Percentiles rank a stretch among this genome's conserved stretches.
These are phyloP conservation scores for Seriola rivoliana DNA, from an alignment of 2,113 vertebrate genomes.

Conservation along the genomic window DNA sequence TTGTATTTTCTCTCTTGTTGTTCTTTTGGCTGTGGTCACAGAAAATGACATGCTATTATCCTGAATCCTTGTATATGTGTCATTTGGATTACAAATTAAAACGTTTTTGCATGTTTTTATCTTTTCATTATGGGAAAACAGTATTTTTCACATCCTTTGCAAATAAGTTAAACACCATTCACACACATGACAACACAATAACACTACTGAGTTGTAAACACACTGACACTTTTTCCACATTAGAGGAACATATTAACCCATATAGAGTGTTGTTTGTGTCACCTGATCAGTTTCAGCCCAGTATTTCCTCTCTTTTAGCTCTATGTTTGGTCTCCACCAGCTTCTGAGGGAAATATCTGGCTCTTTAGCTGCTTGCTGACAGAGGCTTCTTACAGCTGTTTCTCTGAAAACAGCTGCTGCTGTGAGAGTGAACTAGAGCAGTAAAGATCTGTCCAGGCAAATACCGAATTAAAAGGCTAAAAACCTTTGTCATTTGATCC, in stretches of 20 bases:
- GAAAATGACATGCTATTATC: slow-evolving; percentile 90
- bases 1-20: slow-evolving; percentile 81
- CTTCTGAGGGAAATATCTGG: background rate
- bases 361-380: background rate
- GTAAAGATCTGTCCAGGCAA: too few species aligned
- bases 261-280: background rate
- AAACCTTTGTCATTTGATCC: too few species aligned
- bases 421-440: too few species aligned
- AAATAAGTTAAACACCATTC: background rate
- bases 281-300: background rate
- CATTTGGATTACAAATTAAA: slow-evolving; percentile 98
- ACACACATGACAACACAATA: background rate
- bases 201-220: background rate
- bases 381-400: background rate
- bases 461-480: too few species aligned
- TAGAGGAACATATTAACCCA: background rate
- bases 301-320: background rate
- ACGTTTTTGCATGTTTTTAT: slow-evolving; percentile 99
- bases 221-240: background rate
- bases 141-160: slow-evolving; percentile 90
- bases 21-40: slow-evolving; percentile 91
- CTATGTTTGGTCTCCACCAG: background rate
- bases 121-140: slow-evolving; percentile 91
- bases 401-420: background rate
- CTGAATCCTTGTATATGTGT: slow-evolving; percentile 94